Evolutionary conservation across 2,113 vertebrate species (phyloP).

Genomic region (Pagrus major): DNA sequence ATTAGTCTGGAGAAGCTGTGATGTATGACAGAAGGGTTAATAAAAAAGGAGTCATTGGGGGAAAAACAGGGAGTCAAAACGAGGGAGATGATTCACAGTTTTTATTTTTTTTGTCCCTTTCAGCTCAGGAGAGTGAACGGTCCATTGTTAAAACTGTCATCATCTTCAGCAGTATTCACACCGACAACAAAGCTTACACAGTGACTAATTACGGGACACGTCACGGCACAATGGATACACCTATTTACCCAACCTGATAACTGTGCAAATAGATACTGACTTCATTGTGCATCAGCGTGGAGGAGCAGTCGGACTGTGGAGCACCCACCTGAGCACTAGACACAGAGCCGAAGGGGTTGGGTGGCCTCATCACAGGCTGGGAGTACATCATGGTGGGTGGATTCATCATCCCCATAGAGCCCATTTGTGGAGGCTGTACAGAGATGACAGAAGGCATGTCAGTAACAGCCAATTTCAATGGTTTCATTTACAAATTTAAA

Average conservation of each 20-base stretch:
- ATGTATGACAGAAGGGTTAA: constrained; percentile 67
- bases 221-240: constrained; percentile 60
- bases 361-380: constrained; percentile 96
- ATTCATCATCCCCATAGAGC: constrained; percentile 95
- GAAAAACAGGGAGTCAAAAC: constrained; percentile 55
- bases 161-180: constrained; percentile 59
- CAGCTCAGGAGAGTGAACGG: constrained; percentile 65
- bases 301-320: constrained; percentile 15
- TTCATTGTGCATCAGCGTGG: constrained; percentile 28
- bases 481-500: not conserved
- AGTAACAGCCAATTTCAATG: not conserved
- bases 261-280: constrained; percentile 46
- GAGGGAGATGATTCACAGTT: constrained; percentile 72
- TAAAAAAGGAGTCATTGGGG: constrained; percentile 37
- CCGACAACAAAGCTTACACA: constrained; percentile 48
- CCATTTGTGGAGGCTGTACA: constrained; percentile 92
- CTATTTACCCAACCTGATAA: constrained; percentile 54
- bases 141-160: constrained; percentile 71
- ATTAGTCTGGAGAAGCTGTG: constrained; percentile 75
- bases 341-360: constrained; percentile 97
- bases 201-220: constrained; percentile 54
- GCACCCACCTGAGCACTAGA: constrained; percentile 94
- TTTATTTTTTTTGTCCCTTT: constrained; percentile 66
- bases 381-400: constrained; percentile 97
- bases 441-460: constrained; percentile 1